These are phyloP conservation scores for Chironomus riparius DNA, from an alignment of 2,888 invertebrate species.

Conservation along the genomic window DNA sequence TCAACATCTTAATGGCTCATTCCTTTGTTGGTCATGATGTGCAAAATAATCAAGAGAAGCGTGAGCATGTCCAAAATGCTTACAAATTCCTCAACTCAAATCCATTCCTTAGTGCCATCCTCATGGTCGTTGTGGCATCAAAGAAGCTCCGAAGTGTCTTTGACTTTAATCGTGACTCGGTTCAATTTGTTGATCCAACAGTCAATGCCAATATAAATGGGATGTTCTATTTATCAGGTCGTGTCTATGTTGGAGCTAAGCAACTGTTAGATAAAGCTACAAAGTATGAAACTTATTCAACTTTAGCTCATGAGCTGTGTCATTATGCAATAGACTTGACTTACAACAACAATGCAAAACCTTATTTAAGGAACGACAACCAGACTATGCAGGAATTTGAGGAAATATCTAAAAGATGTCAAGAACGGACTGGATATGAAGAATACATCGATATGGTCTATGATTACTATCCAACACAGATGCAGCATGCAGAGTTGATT, in stretches of 20 bases:
- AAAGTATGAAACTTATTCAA: not conserved
- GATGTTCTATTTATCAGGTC: not conserved
- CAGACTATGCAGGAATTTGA: not conserved
- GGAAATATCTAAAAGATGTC: not conserved
- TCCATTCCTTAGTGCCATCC: not conserved
- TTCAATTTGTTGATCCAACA: not conserved
- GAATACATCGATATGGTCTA: not conserved
- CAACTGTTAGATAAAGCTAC: not conserved
- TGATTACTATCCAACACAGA: not conserved
- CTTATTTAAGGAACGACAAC: not conserved
- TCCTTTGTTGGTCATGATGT: not conserved
- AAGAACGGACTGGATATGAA: not conserved
- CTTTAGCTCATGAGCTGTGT: not conserved
- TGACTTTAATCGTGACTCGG: not conserved
- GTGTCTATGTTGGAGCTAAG: not conserved
- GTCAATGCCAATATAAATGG: not conserved
- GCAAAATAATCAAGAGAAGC: not conserved
- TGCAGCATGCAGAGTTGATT: not conserved
- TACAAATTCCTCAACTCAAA: not conserved
- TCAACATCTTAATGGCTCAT: not conserved
- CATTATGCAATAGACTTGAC: not conserved
- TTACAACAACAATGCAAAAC: not conserved
- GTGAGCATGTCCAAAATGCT: not conserved
- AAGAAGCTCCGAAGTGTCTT: not conserved
- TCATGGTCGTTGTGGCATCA: not conserved